These are phyloP conservation scores for Apteryx mantelli DNA, from an alignment of 2,113 vertebrate species.

Conservation along the genomic window DNA sequence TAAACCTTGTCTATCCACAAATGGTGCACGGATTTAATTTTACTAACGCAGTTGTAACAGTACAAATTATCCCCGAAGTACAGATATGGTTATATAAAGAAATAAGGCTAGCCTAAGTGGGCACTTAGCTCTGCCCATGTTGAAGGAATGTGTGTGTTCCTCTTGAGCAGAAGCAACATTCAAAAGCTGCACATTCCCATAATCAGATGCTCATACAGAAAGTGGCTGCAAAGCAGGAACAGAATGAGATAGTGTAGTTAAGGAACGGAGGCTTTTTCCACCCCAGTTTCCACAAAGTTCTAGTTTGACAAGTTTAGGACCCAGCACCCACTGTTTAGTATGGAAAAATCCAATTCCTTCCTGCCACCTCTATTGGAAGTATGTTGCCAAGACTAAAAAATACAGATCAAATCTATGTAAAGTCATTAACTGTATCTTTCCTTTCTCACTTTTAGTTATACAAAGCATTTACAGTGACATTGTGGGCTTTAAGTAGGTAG, in stretches of 20 bases:
- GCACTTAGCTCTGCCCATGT: not conserved
- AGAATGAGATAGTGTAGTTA: not conserved
- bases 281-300: not conserved
- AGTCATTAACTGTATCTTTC: not conserved
- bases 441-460: not conserved
- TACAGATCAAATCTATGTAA: not conserved
- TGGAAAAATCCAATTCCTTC: not conserved
- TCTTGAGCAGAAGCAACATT: not conserved
- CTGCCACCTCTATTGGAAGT: not conserved
- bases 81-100: not conserved
- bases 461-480: not conserved
- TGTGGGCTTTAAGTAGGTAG: not conserved
- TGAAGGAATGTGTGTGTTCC: not conserved
- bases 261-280: not conserved
- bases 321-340: not conserved
- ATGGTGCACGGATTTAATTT: accelerated
- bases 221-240: not conserved
- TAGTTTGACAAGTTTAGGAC: not conserved
- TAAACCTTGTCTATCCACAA: too few relatives aligned
- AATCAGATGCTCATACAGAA: not conserved
- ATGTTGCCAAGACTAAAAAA: not conserved
- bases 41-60: not conserved
- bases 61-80: not conserved
- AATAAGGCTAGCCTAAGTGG: not conserved
- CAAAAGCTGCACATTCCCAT: not conserved